These are phyloP conservation scores for Hemistola chrysoprasaria DNA, from an alignment of 2,888 invertebrate genomes.

Conservation along the genomic window DNA sequence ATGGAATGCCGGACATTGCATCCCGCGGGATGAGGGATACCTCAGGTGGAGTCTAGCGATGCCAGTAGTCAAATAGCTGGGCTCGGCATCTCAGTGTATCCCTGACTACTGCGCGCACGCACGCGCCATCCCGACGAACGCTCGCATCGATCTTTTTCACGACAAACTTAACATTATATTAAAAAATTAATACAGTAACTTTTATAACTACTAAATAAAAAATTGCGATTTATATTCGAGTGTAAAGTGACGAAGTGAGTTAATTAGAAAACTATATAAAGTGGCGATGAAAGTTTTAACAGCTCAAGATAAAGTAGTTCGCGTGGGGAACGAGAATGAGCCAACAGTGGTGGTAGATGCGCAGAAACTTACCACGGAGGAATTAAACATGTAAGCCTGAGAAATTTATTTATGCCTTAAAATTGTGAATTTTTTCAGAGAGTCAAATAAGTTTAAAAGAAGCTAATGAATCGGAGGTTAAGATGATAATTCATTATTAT, in stretches of 20 bases:
- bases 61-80: slow-evolving; percentile 10
- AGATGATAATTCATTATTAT: no score
- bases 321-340: slow-evolving; percentile 62
- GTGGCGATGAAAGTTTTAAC: slow-evolving; percentile 69
- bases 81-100: slow-evolving; percentile 39
- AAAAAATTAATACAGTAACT: no score
- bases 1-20: slow-evolving; percentile 79
- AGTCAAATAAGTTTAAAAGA: no score
- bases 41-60: slow-evolving; percentile 38
- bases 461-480: no score
- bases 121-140: slow-evolving; percentile 27
- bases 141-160: slow-evolving; percentile 53
- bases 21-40: slow-evolving; percentile 37
- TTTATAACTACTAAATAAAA: no score
- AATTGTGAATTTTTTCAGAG: no score
- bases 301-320: slow-evolving; percentile 61
- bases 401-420: no score
- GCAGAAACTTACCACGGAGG: slow-evolving; percentile 62
- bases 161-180: slow-evolving; percentile 32
- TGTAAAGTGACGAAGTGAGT: slow-evolving; percentile 33
- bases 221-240: no score
- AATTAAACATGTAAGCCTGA: slow-evolving; percentile 71
- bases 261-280: slow-evolving; percentile 9
- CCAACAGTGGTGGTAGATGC: slow-evolving; percentile 57
- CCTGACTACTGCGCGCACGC: slow-evolving; percentile 38